Evolutionary conservation across 2,888 invertebrate species (phyloP), one percentile per base, ranked within the genome.

Genomic region (Artemia sinica): DNA sequence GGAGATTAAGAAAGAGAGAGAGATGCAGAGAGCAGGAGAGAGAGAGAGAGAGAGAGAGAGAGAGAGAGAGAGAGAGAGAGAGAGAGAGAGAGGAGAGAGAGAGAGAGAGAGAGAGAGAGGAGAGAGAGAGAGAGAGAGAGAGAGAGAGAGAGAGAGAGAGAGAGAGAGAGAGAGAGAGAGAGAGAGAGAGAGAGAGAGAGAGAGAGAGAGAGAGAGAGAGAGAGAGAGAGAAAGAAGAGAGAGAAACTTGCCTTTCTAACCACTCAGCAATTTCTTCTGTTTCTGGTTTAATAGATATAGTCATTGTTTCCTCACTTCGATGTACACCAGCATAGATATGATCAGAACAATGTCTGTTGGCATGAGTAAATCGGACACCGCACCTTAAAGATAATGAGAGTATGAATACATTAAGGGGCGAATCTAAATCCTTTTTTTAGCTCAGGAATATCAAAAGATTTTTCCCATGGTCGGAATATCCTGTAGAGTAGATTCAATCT

Each of bases 261-360:
- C 83, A 83, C 69, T 79, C 76, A 2, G 79, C 77, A 2, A 82
- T 81, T 71, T 82, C 81, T 66, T 78, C 78, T 2, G 81, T 80
- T 69, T 81, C 77, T 67, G 80, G 81, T 69, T 79, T 79, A 8
- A 78, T 78, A 6, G 79, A 77, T 13, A 81, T 78, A 1, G 81
- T 79, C 2, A 80, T 79, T 70, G 80, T 79, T 70, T 81, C 78
- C 77, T 80, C 80, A 63, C 80, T 79, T 63, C 83, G 76, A 13
- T 79, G 79, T 2, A 83, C 76, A 28, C 82, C 81, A 2, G 82
- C 81, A 71, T 82, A 82, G 0, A 87, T 87, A 78, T 88, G 88
- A 71, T 84, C 82, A 0, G 84, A 82, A 75, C 88, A 88, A 73
- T 86, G 86, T 49, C 88, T 79, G 76, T 88, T 88, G 1, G 87